phyloP scores from a whole-genome alignment of 2,113 vertebrate genomes.

The Pterocles orientalis region DNA sequence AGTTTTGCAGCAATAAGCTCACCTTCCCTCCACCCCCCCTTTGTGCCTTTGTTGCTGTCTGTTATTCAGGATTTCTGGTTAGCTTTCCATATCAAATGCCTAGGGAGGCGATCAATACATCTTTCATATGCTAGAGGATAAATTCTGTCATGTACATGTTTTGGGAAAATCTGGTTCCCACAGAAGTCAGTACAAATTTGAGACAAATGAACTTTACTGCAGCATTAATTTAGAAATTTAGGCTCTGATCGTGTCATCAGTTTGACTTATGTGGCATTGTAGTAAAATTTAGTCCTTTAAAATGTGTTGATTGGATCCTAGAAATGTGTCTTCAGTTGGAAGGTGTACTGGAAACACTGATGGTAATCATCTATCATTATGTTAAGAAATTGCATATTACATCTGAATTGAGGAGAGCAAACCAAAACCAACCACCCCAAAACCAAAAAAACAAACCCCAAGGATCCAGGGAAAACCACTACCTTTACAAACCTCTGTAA shows the following conservation, averaged over 20 bases:
- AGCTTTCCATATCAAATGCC: background rate
- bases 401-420: background rate
- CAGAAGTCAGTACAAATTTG: background rate
- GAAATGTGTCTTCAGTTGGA: background rate
- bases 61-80: background rate
- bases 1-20: background rate
- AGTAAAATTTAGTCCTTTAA: background rate
- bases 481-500: background rate
- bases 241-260: background rate
- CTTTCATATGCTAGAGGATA: background rate
- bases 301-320: background rate
- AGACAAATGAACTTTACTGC: background rate
- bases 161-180: background rate
- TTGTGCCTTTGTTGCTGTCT: background rate
- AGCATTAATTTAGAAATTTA: background rate
- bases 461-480: background rate
- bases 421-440: background rate
- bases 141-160: background rate
- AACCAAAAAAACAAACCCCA: background rate
- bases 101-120: background rate
- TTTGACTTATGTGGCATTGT: background rate
- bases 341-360: background rate
- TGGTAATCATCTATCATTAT: background rate
- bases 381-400: background rate
- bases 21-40: background rate